These are phyloP conservation scores for Trematomus loennbergii DNA, from an alignment of 2,113 vertebrate species.

Conservation along the genomic window DNA sequence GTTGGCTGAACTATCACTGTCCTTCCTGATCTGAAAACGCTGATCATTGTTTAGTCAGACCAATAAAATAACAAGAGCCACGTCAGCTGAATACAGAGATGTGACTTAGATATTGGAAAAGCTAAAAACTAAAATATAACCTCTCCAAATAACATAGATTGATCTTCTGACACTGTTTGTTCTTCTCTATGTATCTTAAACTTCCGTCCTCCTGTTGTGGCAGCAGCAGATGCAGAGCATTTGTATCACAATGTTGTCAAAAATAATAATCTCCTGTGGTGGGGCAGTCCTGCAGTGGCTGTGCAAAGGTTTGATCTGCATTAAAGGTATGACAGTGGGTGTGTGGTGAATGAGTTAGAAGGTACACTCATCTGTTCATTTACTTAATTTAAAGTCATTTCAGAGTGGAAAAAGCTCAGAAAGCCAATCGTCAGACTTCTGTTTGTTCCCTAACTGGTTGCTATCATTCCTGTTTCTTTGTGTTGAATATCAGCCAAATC, in stretches of 20 bases:
- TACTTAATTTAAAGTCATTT: background rate
- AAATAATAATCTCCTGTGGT: constrained; percentile 57
- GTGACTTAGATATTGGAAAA: constrained; percentile 13
- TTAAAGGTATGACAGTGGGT: background rate
- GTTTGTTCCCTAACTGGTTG: background rate
- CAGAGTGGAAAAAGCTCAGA: background rate
- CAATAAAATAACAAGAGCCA: background rate
- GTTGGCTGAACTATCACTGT: constrained; percentile 3
- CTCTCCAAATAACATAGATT: background rate
- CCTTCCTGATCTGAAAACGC: constrained; percentile 21
- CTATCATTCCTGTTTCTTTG: constrained; percentile 23
- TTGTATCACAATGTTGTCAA: constrained; percentile 11
- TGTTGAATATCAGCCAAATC: constrained; percentile 21
- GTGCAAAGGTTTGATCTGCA: background rate
- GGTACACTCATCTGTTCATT: background rate
- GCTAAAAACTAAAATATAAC: background rate
- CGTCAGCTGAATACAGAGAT: background rate
- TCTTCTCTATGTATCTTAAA: background rate
- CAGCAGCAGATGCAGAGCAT: constrained; percentile 22
- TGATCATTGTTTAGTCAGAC: constrained; percentile 34
- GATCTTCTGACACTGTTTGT: background rate
- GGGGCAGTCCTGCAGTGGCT: constrained; percentile 22
- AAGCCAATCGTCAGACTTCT: background rate
- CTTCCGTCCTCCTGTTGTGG: background rate
- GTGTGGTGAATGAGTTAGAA: background rate